Conservation (phyloP, 2,113 vertebrate species). For the Elachura formosa region DNA sequence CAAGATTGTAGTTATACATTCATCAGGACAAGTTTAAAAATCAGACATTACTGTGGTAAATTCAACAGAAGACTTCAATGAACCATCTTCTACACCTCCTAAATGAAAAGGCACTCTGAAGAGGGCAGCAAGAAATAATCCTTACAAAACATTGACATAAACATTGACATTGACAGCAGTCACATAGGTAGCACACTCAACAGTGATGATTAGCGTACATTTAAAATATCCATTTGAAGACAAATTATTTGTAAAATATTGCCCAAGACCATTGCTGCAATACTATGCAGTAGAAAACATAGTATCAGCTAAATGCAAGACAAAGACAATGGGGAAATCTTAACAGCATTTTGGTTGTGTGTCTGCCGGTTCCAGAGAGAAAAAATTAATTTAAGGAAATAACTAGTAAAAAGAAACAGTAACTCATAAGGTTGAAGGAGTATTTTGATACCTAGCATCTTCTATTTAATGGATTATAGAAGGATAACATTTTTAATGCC, state of each 20-base stretch:
- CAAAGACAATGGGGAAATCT: neutral
- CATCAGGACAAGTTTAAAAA: constrained; percentile 55
- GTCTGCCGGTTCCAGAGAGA: neutral
- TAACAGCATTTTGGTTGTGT: neutral
- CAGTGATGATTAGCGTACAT: neutral
- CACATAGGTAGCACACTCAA: neutral
- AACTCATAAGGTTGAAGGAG: neutral
- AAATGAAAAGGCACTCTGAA: constrained; percentile 67
- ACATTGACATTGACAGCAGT: constrained; percentile 10
- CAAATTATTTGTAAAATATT: constrained; percentile 18
- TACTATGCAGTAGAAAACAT: neutral
- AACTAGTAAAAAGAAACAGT: neutral
- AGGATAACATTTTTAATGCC: neutral
- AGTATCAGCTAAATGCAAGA: neutral
- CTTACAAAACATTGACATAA: neutral
- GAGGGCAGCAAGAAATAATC: constrained; percentile 8
- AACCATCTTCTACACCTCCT: constrained; percentile 30
- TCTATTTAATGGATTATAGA: neutral
- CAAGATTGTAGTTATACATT: constrained; percentile 66
- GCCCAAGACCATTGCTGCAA: neutral
- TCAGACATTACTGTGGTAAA: constrained; percentile 30
- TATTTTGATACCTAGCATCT: neutral
- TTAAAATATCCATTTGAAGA: neutral
- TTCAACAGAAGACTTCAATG: constrained; percentile 33
- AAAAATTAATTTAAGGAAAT: neutral